Evolutionary conservation across 2,797 vertebrate species (phyloP).

Genomic region (Spatula versicolor): DNA sequence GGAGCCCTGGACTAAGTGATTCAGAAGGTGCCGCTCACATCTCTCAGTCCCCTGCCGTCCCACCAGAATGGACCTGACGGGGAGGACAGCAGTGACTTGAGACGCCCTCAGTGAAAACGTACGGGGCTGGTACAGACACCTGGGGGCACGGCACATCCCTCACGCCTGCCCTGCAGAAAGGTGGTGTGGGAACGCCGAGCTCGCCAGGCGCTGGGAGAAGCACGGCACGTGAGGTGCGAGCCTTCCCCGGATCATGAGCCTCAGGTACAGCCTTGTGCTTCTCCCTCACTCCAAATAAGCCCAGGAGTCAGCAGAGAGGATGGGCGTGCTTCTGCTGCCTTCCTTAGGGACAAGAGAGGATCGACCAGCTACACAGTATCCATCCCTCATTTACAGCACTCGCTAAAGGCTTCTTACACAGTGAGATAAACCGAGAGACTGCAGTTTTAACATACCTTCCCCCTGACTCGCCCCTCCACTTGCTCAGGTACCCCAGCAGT

Average conservation of each 20-base stretch:
- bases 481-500: constrained; percentile 5
- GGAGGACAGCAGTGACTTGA: background rate
- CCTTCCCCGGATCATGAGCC: background rate
- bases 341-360: background rate
- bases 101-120: background rate
- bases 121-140: background rate
- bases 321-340: background rate
- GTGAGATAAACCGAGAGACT: constrained; percentile 43
- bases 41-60: background rate
- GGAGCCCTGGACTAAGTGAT: background rate
- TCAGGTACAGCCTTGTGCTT: background rate
- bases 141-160: background rate
- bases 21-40: constrained; percentile 25
- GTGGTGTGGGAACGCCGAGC: background rate
- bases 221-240: background rate
- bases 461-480: constrained; percentile 12
- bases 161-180: background rate
- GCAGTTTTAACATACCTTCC: constrained; percentile 23
- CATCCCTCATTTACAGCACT: constrained; percentile 23
- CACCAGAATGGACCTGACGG: background rate
- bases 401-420: constrained; percentile 25
- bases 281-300: background rate
- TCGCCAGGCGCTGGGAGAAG: background rate
- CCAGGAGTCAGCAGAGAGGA: background rate
- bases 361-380: background rate